phyloP scores from a whole-genome alignment of 2,888 invertebrate genomes.

The Deladenus siricidicola region DNA sequence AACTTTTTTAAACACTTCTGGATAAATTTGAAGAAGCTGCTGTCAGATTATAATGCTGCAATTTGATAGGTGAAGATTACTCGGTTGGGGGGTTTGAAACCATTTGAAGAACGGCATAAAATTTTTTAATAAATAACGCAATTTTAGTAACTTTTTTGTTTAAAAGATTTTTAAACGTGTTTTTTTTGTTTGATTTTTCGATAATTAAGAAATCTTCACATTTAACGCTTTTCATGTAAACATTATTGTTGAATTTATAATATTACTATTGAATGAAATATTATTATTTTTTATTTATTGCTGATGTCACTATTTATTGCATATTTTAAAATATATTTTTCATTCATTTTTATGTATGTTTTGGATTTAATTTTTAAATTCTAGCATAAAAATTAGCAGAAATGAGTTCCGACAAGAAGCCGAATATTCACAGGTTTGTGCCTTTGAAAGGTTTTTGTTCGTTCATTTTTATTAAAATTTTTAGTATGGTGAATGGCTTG shows the following conservation, averaged over 20 bases:
- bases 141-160: neutral
- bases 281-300: conserved; percentile 1
- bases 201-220: neutral
- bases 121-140: neutral
- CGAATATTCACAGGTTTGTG: neutral
- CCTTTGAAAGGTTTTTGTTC: neutral
- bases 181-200: conserved; percentile 1
- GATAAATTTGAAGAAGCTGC: too few relatives aligned
- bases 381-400: neutral
- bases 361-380: neutral
- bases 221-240: neutral
- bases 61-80: too few relatives aligned
- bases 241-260: conserved; percentile 6
- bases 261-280: neutral
- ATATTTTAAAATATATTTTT: neutral
- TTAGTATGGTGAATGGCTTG: conserved; percentile 39
- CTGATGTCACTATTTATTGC: neutral
- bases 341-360: neutral
- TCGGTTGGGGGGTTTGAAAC: too few relatives aligned
- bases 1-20: neutral
- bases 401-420: neutral
- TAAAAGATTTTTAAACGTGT: neutral
- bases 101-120: too few relatives aligned
- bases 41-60: too few relatives aligned
- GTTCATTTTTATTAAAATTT: conserved; percentile 1